These are phyloP conservation scores for Pardalotus punctatus DNA, from an alignment of 2,113 vertebrate species.

Conservation along the genomic window DNA sequence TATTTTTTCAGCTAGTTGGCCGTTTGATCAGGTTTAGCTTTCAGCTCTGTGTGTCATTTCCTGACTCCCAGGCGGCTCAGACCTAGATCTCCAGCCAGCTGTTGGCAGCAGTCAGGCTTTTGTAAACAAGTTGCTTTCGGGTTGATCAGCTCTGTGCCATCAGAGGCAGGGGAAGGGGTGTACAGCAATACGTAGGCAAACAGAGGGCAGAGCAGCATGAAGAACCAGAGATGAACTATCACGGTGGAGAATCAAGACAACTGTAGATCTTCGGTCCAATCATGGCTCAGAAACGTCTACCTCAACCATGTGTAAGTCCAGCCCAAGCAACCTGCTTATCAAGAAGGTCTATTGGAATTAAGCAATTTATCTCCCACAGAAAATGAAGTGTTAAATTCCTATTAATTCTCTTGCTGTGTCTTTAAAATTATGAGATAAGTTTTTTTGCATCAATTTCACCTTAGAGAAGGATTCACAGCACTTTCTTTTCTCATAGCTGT, in stretches of 20 bases:
- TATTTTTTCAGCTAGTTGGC: slow-evolving; percentile 56
- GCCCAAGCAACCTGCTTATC: neutral
- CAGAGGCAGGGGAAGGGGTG: neutral
- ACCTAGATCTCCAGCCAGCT: slow-evolving; percentile 27
- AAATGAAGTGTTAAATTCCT: neutral
- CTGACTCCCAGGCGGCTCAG: slow-evolving; percentile 45
- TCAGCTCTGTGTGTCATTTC: slow-evolving; percentile 59
- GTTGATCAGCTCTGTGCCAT: neutral
- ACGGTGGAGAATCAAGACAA: neutral
- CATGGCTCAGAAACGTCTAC: neutral
- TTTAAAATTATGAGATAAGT: neutral
- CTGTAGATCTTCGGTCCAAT: neutral
- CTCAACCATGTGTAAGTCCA: neutral
- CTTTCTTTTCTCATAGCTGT: neutral
- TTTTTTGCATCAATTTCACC: neutral
- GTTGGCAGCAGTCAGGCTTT: neutral
- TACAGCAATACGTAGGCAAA: neutral
- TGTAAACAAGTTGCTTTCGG: slow-evolving; percentile 11
- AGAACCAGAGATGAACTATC: neutral
- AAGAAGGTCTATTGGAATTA: neutral
- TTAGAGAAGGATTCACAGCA: neutral
- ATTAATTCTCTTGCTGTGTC: neutral
- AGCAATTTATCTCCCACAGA: neutral
- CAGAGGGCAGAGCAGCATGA: neutral
- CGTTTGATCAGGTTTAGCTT: slow-evolving; percentile 51